Conservation (phyloP, 2,888 invertebrate species). For the Eupithecia insigniata region DNA sequence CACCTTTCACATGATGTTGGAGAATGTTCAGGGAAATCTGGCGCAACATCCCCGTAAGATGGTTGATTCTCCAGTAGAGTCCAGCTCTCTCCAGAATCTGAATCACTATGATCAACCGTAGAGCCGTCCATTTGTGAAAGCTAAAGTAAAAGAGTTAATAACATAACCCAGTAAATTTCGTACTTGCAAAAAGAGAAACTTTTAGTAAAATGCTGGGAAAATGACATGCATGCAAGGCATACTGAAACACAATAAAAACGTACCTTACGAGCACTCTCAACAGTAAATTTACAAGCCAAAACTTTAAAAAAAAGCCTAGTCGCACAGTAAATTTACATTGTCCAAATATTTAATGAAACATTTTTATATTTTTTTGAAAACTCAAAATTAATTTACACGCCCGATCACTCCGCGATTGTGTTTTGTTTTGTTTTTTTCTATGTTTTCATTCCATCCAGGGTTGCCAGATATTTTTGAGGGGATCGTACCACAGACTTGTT, state of each 20-base stretch:
- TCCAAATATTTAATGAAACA: slow-evolving; percentile 24
- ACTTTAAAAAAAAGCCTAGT: slow-evolving; percentile 22
- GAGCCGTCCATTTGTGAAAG: slow-evolving; percentile 70
- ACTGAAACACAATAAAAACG: slow-evolving; percentile 3
- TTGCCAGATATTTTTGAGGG: too few relatives aligned
- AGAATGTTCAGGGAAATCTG: slow-evolving; percentile 55
- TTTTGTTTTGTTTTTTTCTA: slow-evolving; percentile 39
- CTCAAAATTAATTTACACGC: slow-evolving; percentile 25
- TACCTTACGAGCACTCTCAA: slow-evolving; percentile 28
- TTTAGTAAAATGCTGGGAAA: not conserved
- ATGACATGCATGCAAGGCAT: not conserved
- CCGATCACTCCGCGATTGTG: slow-evolving; percentile 31
- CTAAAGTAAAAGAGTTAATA: slow-evolving; percentile 13
- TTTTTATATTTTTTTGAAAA: slow-evolving; percentile 31
- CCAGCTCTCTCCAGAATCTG: slow-evolving; percentile 83
- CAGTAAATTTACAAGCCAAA: slow-evolving; percentile 29
- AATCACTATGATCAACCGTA: slow-evolving; percentile 74
- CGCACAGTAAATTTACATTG: slow-evolving; percentile 38
- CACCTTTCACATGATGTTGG: slow-evolving; percentile 55
- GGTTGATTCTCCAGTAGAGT: slow-evolving; percentile 71
- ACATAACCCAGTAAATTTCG: not conserved
- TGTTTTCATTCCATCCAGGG: not conserved
- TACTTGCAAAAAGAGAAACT: not conserved
- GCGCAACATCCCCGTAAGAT: slow-evolving; percentile 58
- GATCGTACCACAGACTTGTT: too few relatives aligned